Evolutionary conservation across 2,888 invertebrate species (phyloP), one percentile per base, ranked within the genome.

Genomic region (Hypolimnas misippus): DNA sequence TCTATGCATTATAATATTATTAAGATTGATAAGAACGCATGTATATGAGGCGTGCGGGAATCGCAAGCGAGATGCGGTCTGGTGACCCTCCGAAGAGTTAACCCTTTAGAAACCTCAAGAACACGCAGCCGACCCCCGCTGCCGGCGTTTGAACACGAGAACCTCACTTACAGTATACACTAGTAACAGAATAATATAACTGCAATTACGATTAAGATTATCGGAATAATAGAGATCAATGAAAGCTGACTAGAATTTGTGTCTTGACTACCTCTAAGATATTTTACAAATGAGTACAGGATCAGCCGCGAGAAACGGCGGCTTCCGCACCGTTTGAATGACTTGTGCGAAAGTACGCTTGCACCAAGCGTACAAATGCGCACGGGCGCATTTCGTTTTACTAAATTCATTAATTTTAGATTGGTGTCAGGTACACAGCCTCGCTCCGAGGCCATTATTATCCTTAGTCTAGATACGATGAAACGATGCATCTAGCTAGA

Each of bases 201-300:
- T 83, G 84, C 78, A 77, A 84, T 82, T 81, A 85, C 76, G 79
- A 84, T 81, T 83, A 82, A 83, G 83, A 86, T 81, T 79, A 75
- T 72, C 73, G 81, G 85, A 85, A 83, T 81, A 84, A 80, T 83
- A 88, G 87, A 91, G 86, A 89, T 90, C 84, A 84, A 86, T 81
- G 86, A 89, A 92, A 92, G 91, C 92, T 79, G 87, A 90, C 91
- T 91, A 92, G 86, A 89, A 89, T 83, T 87, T 84, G 78, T 81
- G 82, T 88, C 83, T 87, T 83, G 81, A 81, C 87, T 89, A 89
- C 83, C 77, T 58, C 86, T 89, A 88, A 57, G 57, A 85, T 82
- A 81, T 77, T 76, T 83, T 83, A 86, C 82, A 78, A 69, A 70
- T 67, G 69, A 69, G 63, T 67, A 57, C 55, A 44, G 62, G 64